Conservation (phyloP, 2,113 vertebrate species). For the Anser cygnoides region DNA sequence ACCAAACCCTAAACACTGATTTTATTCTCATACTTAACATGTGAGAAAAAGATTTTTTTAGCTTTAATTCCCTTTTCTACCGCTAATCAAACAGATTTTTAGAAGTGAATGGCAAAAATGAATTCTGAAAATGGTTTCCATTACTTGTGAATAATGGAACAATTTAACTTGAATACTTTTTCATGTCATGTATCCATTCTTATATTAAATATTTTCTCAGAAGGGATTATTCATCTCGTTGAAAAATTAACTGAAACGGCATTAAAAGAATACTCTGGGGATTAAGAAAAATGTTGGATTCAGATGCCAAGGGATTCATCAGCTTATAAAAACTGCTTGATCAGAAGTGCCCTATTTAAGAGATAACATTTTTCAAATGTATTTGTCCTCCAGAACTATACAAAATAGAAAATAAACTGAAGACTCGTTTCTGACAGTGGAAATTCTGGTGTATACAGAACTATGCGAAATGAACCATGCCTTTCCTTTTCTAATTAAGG, state of each 20-base stretch:
- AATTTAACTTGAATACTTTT: background rate
- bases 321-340: background rate
- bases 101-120: background rate
- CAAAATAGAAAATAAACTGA: background rate
- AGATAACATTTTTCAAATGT: background rate
- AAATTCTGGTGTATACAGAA: background rate
- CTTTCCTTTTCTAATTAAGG: constrained; percentile 78
- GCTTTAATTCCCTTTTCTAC: background rate
- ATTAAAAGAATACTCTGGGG: background rate
- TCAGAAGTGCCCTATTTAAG: background rate
- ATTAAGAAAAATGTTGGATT: background rate
- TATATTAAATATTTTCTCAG: background rate
- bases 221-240: background rate
- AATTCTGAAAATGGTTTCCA: background rate
- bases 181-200: background rate
- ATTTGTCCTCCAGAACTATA: background rate
- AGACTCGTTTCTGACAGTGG: background rate
- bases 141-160: background rate
- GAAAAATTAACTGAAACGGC: background rate
- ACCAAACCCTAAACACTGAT: background rate
- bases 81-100: constrained; percentile 1
- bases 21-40: background rate
- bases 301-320: background rate
- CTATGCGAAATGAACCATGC: constrained; percentile 50
- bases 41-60: background rate